Conservation (phyloP, 2,888 invertebrate genomes). For the Leucozona laternaria region DNA sequence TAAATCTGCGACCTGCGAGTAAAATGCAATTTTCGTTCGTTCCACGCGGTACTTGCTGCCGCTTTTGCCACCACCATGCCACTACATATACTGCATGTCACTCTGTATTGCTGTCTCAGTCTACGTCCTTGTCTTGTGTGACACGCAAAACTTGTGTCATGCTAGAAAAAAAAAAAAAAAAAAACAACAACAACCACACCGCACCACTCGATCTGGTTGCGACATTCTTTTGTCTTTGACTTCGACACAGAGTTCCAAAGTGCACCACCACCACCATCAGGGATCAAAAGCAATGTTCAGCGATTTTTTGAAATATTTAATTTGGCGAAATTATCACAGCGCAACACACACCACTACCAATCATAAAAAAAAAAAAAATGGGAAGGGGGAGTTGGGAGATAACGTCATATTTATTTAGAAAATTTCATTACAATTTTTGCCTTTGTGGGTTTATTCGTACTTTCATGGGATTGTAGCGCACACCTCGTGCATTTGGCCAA, state of each 20-base stretch:
- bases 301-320: conserved; percentile 70
- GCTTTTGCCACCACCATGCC: conserved; percentile 3
- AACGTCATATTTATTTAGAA: conserved; percentile 73
- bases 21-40: conserved; percentile 71
- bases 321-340: conserved; percentile 56
- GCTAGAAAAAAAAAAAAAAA: not conserved
- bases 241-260: conserved; percentile 33
- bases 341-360: conserved; percentile 10
- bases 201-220: conserved; percentile 34
- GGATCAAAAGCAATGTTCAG: conserved; percentile 54
- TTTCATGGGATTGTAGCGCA: conserved; percentile 9
- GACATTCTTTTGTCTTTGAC: conserved; percentile 72
- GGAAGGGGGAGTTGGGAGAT: conserved; percentile 1
- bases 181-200: not conserved
- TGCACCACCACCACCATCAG: not conserved
- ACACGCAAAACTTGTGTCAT: conserved; percentile 66
- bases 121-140: conserved; percentile 49
- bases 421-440: conserved; percentile 61
- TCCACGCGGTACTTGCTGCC: conserved; percentile 49
- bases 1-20: conserved; percentile 40
- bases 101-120: conserved; percentile 25
- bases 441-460: conserved; percentile 17
- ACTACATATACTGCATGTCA: conserved; percentile 32
- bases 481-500: conserved; percentile 36
- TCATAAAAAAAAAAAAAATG: not conserved